A percentile compares a stretch with the other conserved stretches of the same genome.
Evolutionary conservation across 2,113 vertebrate species (phyloP).

Genomic region (Anoura caudifer): DNA sequence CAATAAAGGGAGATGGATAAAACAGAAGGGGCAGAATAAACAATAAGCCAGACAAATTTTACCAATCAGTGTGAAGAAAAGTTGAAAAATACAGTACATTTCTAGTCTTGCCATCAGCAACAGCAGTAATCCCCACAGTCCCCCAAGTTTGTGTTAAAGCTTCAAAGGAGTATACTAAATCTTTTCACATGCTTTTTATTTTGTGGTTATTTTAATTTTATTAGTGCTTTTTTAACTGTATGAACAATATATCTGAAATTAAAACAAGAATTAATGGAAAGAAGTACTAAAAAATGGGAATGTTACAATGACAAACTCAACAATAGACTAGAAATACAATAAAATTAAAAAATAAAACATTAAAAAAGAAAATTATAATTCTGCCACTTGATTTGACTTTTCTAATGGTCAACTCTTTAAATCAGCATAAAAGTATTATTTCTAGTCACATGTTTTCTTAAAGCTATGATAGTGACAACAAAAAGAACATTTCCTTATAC

Average conservation of each 20-base stretch:
- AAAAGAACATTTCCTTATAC: not conserved
- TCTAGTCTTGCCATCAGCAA: slow-evolving; percentile 17
- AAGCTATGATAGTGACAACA: slow-evolving; percentile 14
- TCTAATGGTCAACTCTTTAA: no score
- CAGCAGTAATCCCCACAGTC: not conserved
- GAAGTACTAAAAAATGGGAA: not conserved
- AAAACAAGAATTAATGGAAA: not conserved
- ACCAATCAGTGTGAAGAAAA: slow-evolving; percentile 3
- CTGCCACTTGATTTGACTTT: no score
- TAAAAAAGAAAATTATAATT: no score
- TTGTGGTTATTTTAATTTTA: not conserved
- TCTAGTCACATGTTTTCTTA: slow-evolving; percentile 17
- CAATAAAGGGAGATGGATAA: not conserved
- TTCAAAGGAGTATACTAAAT: slow-evolving; percentile 36
- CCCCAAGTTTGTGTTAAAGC: slow-evolving; percentile 33
- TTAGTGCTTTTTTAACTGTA: not conserved
- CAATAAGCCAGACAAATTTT: slow-evolving; percentile 23
- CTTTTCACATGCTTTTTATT: not conserved
- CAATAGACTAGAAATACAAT: not conserved
- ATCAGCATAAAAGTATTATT: no score
- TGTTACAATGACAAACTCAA: not conserved
- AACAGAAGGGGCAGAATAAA: not conserved
- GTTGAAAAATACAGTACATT: slow-evolving; percentile 5
- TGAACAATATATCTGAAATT: not conserved
- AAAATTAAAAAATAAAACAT: no score